Conservation (phyloP, 2,113 vertebrate species). For the Recurvirostra avosetta region DNA sequence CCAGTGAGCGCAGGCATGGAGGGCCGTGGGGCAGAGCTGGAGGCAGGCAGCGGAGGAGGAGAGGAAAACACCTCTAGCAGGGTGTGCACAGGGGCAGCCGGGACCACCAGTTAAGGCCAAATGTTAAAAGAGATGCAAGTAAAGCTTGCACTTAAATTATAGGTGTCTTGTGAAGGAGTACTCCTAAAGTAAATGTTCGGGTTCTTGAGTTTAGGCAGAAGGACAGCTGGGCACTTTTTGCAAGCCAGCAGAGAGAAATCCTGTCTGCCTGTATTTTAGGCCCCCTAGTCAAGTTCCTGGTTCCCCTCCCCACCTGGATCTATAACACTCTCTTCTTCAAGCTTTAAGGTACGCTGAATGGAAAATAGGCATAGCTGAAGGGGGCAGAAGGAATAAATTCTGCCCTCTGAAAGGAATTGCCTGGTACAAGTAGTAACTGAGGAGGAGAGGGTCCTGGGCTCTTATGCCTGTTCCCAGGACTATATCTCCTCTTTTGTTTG, state of each 20-base stretch:
- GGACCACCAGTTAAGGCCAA: neutral
- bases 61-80: neutral
- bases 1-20: fast-evolving
- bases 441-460: neutral
- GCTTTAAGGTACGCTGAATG: neutral
- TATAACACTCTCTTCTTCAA: neutral
- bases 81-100: neutral
- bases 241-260: neutral
- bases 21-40: neutral
- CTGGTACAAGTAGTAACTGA: neutral
- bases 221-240: neutral
- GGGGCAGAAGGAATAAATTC: neutral
- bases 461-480: neutral
- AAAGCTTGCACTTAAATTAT: neutral
- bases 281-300: neutral
- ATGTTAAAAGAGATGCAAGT: neutral
- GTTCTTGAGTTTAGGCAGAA: neutral
- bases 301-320: neutral
- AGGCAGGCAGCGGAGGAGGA: neutral
- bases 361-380: neutral
- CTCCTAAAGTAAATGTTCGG: neutral
- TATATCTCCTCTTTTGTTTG: neutral
- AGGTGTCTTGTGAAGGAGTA: neutral
- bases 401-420: neutral
- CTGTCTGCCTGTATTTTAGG: neutral